Evolutionary conservation across 2,113 vertebrate species (phyloP).

Genomic region (Daubentonia madagascariensis): DNA sequence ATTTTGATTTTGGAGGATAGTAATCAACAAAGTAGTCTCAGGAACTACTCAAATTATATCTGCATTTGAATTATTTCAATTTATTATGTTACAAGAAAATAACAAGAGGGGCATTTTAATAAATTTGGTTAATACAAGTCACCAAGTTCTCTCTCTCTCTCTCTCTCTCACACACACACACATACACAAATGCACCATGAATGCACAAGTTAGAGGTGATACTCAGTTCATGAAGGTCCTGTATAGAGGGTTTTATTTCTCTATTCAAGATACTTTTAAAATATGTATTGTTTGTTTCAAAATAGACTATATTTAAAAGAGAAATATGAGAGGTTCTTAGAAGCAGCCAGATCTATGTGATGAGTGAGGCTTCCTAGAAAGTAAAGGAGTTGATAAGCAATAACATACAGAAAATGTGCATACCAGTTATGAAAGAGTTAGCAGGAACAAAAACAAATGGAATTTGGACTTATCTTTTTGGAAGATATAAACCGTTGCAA

Average conservation of each 20-base stretch:
- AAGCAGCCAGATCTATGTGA: background rate
- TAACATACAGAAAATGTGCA: background rate
- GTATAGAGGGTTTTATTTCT: background rate
- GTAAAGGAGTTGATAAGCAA: background rate
- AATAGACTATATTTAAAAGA: background rate
- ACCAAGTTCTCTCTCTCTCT: background rate
- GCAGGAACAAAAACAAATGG: background rate
- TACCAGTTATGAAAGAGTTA: background rate
- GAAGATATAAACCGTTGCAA: background rate
- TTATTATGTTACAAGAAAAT: background rate
- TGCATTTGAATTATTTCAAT: background rate
- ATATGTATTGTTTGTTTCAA: background rate
- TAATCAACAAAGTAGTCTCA: background rate
- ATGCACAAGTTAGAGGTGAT: background rate
- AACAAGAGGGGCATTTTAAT: background rate
- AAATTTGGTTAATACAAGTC: background rate
- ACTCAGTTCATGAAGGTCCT: background rate
- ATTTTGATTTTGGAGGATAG: background rate
- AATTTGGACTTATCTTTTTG: background rate
- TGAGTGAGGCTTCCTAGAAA: background rate
- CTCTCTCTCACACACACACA: background rate
- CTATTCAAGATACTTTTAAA: background rate
- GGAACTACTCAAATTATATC: background rate
- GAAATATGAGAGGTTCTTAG: background rate
- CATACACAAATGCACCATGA: background rate